phyloP scores from a whole-genome alignment of 2,888 invertebrate genomes.

The Serripes groenlandicus region DNA sequence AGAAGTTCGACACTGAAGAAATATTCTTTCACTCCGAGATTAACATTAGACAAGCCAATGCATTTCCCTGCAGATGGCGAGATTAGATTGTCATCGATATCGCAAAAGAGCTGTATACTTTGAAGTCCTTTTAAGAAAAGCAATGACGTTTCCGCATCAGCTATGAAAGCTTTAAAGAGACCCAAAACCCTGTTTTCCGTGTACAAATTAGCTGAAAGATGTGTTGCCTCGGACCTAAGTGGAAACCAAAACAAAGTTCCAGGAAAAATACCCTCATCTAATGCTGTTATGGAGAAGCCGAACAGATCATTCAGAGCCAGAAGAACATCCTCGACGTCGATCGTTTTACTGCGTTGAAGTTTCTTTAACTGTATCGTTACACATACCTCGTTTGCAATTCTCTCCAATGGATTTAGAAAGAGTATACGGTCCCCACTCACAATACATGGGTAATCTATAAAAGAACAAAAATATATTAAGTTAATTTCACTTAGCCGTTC shows the following conservation, averaged over 20 bases:
- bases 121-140: constrained; percentile 77
- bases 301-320: constrained; percentile 72
- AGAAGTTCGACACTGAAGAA: background rate
- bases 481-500: no score
- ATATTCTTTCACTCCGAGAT: background rate
- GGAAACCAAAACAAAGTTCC: constrained; percentile 84
- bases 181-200: constrained; percentile 67
- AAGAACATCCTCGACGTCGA: constrained; percentile 23
- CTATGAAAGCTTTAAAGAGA: constrained; percentile 75
- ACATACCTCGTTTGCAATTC: constrained; percentile 39
- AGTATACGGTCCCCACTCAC: constrained; percentile 55
- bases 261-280: constrained; percentile 67
- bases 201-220: constrained; percentile 77
- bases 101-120: background rate
- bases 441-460: constrained; percentile 57
- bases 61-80: no score
- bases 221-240: constrained; percentile 71
- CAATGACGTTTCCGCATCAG: constrained; percentile 76
- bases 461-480: constrained; percentile 15
- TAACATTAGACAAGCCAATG: no score
- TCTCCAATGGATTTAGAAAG: constrained; percentile 59
- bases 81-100: background rate
- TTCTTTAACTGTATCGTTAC: constrained; percentile 29
- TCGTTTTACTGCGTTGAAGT: constrained; percentile 23
- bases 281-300: constrained; percentile 51